Evolutionary conservation across 2,888 invertebrate species (phyloP), one percentile per base, ranked within the genome.

Genomic region (Anticlea derivata): DNA sequence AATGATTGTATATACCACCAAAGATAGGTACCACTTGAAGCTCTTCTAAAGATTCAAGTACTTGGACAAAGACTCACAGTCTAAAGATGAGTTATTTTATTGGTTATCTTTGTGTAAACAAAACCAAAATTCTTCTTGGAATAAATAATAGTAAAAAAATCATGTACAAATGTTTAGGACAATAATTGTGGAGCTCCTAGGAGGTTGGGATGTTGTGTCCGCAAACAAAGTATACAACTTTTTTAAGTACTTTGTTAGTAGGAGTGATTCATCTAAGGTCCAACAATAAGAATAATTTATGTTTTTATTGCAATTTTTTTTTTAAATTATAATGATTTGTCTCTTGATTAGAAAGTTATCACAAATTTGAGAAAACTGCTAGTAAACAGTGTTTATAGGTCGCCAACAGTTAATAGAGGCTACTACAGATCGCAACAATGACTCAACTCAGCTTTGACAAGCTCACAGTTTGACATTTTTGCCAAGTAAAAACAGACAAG

Each of bases 381-480:
- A 10, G 70, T 77, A 83, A 80, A 76, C 75, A 80, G 53, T 72
- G 64, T 67, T 67, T 68, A 61, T 68, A 60, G 60, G 59, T 59
- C 61, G 69, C 58, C 58, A 68, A 78, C 68, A 75, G 71, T 72
- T 73, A 73, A 65, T 74, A 71, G 60, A 50, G 63, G 66, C 65
- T 70, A 71, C 76, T 70, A 75, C 23, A 74, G 71, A 75, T 80
- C 72, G 80, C 68, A 82, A 81, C 80, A 87, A 85, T 91, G 91
- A 91, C 86, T 91, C 90, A 91, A 91, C 87, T 86, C 71, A 75
- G 83, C 75, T 80, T 87, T 91, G 91, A 91, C 91, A 91, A 87
- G 82, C 83, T 81, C 83, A 17, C 8, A 86, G 72, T 87, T 89
- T 90, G 90, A 87, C 89, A 87, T 86, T 87, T 56, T 86, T 86